Base-by-base conservation (phyloP, 2,888 invertebrate species). In the Hofmannophila pseudospretella region DNA sequence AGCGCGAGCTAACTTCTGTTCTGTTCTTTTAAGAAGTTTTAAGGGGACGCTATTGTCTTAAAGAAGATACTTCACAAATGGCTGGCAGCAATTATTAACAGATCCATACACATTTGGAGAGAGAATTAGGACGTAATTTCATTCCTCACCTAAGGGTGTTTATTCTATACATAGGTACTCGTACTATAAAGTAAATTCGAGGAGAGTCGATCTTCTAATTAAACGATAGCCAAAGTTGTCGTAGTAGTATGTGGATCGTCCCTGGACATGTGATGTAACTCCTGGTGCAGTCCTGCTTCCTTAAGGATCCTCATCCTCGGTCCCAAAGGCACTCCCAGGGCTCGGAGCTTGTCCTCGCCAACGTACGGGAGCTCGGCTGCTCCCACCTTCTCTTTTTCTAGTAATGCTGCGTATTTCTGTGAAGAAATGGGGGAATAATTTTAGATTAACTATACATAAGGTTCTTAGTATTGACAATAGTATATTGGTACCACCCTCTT, bases 341-440 rank as follows among this genome's bases (percentile, higher is more conserved):
- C 95, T 51, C 95, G 91, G 3, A 97, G 87, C 39, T 94, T 89
- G 53, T 96, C 96, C 67, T 97, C 97, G 0, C 94, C 95, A 49
- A 97, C 88, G 82, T 96, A 96, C 0, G 96, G 96, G 41, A 97
- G 82, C 71, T 97, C 97, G 20, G 96, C 93, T 82, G 97, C 94
- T 4, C 96, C 96, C 0, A 95, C 93, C 60, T 93, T 92, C 77
- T 96, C 96, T 49, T 92, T 92, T 63, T 96, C 95, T 46, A 97
- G 92, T 32, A 94, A 89, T 0, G 88, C 88, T 22, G 94, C 94
- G 70, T 96, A 97, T 92, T 95, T 96, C 96, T 96, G 86, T 14
- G 82, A 84, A 58, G 47, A 47, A 55, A 49, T 52, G 8, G 31
- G 16, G 4, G 16, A 16, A 16, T 16, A 16, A n/a, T 16, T 19